Evolutionary conservation across 2,888 invertebrate genomes (phyloP), one percentile per base, ranked within the genome.

Genomic region (Synergus itoensis): DNA sequence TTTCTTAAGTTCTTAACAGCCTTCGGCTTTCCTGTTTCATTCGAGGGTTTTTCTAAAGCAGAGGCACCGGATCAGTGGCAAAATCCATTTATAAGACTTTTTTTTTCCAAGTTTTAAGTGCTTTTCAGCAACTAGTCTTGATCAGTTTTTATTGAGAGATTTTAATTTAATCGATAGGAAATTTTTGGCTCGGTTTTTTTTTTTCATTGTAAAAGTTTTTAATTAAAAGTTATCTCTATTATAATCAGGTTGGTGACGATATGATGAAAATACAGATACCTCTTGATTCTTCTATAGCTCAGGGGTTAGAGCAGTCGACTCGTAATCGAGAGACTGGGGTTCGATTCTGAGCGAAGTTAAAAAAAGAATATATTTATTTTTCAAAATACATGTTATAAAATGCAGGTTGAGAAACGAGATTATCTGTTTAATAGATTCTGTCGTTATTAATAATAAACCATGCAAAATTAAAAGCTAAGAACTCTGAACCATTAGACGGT

Each of bases 401-500:
- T 12, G 65, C 65, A 65, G 40, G 65, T 65, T 65, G n/a, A 65
- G 41, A 65, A 41, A 41, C 65, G 65, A 65, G n/a, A 65, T n/a
- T 65, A 64, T 64, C 41, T 65, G 41, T 65, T 41, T 2, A 41
- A n/a, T 65, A 76, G 79, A 83, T 82, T 85, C n/a, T 21, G 16
- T 48, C 16, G 48, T 16, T 48, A 16, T 48, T 48, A 16, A 48
- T 16, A n/a, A n/a, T 53, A 53, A n/a, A 60, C 60, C 87, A 87
- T 91, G 90, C 90, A 77, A 91, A 48, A 91, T 78, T 78, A 89
- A 91, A 85, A 53, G 77, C 81, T 76, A 73, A 82, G 85, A 87
- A 87, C 88, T 88, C 88, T 86, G 86, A 90, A 91, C 91, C 91
- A 91, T 90, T 88, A 90, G 89, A 85, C 88, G 87, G 88, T 88